Evolutionary conservation across 2,113 vertebrate genomes (phyloP).

Genomic region (Osmerus eperlanus): DNA sequence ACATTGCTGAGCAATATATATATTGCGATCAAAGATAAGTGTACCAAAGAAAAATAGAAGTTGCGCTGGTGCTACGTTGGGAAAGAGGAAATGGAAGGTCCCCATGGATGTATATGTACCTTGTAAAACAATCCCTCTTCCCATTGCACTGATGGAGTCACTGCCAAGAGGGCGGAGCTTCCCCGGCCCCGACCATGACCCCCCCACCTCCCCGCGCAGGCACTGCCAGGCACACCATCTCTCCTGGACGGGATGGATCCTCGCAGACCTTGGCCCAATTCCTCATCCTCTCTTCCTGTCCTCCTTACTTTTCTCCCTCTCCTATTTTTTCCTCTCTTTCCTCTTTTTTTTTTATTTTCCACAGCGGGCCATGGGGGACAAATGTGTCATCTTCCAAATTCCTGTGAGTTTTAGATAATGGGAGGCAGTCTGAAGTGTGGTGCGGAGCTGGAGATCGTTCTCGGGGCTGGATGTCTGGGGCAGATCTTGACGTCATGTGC

Average conservation of each 20-base stretch:
- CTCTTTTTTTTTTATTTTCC: conserved; percentile 37
- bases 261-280: conserved; percentile 17
- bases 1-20: conserved; percentile 65
- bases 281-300: conserved; percentile 8
- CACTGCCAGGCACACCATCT: conserved; percentile 57
- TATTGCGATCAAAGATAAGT: conserved; percentile 87
- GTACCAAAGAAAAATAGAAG: conserved; percentile 56
- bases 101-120: conserved; percentile 76
- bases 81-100: conserved; percentile 83
- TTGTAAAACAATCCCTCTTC: conserved; percentile 80
- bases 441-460: conserved; percentile 19
- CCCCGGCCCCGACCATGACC: conserved; percentile 50
- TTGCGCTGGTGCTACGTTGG: conserved; percentile 74
- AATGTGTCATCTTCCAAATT: conserved; percentile 54
- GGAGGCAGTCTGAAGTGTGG: conserved; percentile 39
- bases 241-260: conserved; percentile 35
- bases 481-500: conserved; percentile 44
- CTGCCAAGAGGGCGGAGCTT: conserved; percentile 63
- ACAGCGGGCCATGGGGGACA: conserved; percentile 29
- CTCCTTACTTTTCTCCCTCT: conserved; percentile 33
- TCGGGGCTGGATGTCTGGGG: conserved; percentile 16
- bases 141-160: conserved; percentile 60
- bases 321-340: not conserved
- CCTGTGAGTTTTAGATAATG: conserved; percentile 54
- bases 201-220: conserved; percentile 17